A percentile compares a stretch with the other conserved stretches of the same genome.
Evolutionary conservation across 2,888 invertebrate genomes (phyloP).

Genomic region (Epinotia ramella): DNA sequence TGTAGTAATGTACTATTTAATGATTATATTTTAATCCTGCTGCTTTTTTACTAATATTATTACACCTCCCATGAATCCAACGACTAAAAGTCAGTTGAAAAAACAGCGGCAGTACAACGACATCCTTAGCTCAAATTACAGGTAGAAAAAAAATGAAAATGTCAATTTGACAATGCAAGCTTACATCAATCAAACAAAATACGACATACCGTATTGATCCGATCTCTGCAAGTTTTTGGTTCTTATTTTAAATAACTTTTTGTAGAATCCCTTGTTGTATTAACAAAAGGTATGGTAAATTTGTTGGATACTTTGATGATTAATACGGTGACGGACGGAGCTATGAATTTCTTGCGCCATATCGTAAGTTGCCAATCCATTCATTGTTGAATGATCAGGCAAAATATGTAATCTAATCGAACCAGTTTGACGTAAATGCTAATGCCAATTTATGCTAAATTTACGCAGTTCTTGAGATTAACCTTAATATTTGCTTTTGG

Average conservation of each 20-base stretch:
- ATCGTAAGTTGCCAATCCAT: constrained; percentile 71
- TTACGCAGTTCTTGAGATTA: neutral
- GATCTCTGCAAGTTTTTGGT: neutral
- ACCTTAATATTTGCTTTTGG: too few relatives aligned
- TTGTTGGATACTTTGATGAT: constrained; percentile 76
- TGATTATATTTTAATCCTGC: too few relatives aligned
- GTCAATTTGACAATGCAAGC: constrained; percentile 7
- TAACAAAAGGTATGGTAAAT: constrained; percentile 78
- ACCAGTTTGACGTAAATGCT: constrained; percentile 30
- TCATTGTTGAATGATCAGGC: constrained; percentile 40
- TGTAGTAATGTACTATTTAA: too few relatives aligned
- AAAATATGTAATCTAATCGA: constrained; percentile 29
- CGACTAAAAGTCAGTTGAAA: too few relatives aligned
- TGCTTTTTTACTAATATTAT: too few relatives aligned
- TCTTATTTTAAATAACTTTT: neutral
- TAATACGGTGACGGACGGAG: constrained; percentile 81
- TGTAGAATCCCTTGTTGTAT: constrained; percentile 21
- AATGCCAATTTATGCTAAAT: neutral
- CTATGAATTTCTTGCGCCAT: constrained; percentile 79
- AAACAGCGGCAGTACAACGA: too few relatives aligned
- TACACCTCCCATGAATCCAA: too few relatives aligned
- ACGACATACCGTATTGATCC: constrained; percentile 28
- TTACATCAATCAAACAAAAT: neutral
- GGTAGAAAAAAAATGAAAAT: neutral
- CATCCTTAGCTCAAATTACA: neutral